Evolutionary conservation across 2,113 vertebrate genomes (phyloP).

Genomic region (Aptenodytes forsteri): DNA sequence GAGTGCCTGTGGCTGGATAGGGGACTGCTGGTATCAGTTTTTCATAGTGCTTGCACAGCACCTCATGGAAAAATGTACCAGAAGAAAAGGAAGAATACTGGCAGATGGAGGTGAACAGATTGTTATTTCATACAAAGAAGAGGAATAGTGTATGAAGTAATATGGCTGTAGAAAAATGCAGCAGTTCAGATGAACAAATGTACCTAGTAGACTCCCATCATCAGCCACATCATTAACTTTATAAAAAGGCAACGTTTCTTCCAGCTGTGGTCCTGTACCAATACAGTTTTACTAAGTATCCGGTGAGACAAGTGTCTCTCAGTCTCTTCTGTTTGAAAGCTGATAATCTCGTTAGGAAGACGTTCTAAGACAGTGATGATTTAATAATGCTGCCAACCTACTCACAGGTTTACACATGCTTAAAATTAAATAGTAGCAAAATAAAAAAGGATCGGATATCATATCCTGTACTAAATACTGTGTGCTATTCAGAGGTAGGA

Average conservation of each 20-base stretch:
- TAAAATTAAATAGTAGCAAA: neutral
- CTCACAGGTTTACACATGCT: neutral
- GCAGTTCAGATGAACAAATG: accelerated
- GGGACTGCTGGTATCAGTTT: neutral
- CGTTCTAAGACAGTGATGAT: neutral
- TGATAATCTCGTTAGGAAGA: neutral
- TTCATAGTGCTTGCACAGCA: neutral
- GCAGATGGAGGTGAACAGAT: slow-evolving; percentile 6
- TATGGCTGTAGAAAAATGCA: neutral
- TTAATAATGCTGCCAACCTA: neutral
- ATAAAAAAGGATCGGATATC: neutral
- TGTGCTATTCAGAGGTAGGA: neutral
- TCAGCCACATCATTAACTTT: neutral
- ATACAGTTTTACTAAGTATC: neutral
- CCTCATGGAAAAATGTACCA: neutral
- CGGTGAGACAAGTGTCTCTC: neutral
- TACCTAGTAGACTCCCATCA: neutral
- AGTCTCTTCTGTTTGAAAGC: neutral
- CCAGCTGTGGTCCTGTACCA: neutral
- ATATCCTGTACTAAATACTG: accelerated
- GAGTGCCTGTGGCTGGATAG: neutral
- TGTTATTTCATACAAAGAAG: neutral
- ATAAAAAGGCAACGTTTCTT: neutral
- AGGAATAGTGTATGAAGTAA: neutral
- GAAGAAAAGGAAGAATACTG: neutral